Evolutionary conservation across 1,140 invertebrate genomes (phyloP).

Genomic region (Cherax quadricarinatus): DNA sequence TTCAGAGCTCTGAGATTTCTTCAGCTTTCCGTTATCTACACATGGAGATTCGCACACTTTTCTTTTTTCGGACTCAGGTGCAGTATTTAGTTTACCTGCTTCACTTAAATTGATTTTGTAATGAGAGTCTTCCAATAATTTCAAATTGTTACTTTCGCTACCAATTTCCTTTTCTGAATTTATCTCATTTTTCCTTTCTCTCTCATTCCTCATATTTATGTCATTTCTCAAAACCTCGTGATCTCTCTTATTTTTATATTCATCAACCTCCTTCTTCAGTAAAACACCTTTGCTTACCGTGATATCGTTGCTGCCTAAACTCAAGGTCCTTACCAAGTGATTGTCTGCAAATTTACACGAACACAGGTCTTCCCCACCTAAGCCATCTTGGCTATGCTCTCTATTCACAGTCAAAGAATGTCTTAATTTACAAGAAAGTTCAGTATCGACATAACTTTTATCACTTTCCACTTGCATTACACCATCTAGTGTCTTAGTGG

Average conservation of each 20-base stretch:
- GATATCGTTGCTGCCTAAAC: neutral
- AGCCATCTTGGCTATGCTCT: neutral
- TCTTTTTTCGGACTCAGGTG: neutral
- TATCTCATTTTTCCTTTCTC: neutral
- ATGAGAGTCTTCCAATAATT: conserved; percentile 15
- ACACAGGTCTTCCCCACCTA: neutral
- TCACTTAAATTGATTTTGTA: neutral
- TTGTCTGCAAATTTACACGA: neutral
- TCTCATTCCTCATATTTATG: neutral
- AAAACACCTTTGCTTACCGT: neutral
- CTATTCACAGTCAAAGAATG: conserved; percentile 24
- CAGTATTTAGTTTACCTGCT: neutral
- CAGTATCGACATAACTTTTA: conserved; percentile 24
- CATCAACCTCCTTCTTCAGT: neutral
- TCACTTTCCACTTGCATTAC: conserved; percentile 11
- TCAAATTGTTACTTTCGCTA: neutral
- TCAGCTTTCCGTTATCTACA: neutral
- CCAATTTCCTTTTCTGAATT: neutral
- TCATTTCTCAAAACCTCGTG: neutral
- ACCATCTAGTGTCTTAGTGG: neutral
- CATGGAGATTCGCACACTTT: neutral
- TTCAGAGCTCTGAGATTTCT: neutral
- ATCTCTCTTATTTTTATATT: neutral
- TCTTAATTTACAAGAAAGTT: conserved; percentile 38
- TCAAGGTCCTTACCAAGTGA: conserved; percentile 12